A percentile compares a stretch with the other conserved stretches of the same genome.
phyloP scores from a whole-genome alignment of 2,888 invertebrate species.

The Perdita meconis region DNA sequence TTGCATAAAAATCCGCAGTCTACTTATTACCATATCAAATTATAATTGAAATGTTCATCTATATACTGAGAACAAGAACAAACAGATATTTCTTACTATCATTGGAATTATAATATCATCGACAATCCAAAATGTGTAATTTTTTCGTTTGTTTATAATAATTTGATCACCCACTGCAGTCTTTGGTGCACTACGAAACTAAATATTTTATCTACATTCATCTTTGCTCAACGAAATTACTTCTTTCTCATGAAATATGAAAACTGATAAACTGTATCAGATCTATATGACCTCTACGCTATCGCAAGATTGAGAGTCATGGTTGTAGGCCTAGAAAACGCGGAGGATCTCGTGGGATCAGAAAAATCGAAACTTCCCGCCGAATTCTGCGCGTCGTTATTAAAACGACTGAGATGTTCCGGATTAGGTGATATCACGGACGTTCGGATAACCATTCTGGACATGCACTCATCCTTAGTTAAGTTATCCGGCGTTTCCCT shows the following conservation, averaged over 20 bases:
- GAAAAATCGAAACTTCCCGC: constrained; percentile 59
- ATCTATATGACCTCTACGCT: constrained; percentile 71
- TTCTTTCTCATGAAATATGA: too few species aligned
- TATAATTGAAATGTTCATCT: too few species aligned
- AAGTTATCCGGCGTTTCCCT: constrained; percentile 23
- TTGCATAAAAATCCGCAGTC: too few species aligned
- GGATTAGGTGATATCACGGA: constrained; percentile 86
- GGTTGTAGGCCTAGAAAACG: constrained; percentile 76
- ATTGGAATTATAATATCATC: too few species aligned
- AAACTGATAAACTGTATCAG: too few species aligned
- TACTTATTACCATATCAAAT: too few species aligned
- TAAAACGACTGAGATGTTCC: constrained; percentile 80
- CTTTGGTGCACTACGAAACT: constrained; percentile 32
- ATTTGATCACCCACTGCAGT: too few species aligned
- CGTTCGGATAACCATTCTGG: constrained; percentile 85
- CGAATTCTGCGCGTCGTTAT: constrained; percentile 64
- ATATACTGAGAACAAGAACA: too few species aligned
- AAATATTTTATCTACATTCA: constrained; percentile 12
- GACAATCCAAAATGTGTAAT: too few species aligned
- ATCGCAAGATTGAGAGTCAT: constrained; percentile 79
- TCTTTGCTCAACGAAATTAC: constrained; percentile 10
- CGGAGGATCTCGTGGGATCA: constrained; percentile 74
- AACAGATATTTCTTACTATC: too few species aligned
- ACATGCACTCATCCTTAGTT: constrained; percentile 70
- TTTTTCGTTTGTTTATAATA: too few species aligned